A percentile compares a stretch with the other conserved stretches of the same genome.
These are phyloP conservation scores for Dioctria rufipes DNA, from an alignment of 2,888 invertebrate species.

Conservation along the genomic window DNA sequence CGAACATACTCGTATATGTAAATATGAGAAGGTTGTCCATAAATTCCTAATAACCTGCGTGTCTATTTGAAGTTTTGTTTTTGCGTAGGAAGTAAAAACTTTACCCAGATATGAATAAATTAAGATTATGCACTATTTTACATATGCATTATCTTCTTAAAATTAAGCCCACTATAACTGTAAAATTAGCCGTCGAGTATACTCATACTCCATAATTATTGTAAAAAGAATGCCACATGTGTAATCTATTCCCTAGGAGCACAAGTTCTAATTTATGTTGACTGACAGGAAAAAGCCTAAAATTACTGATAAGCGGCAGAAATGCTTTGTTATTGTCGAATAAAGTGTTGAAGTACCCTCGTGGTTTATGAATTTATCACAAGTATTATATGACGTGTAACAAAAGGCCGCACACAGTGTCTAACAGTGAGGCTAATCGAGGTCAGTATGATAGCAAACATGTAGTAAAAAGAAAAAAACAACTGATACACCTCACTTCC, in stretches of 20 bases:
- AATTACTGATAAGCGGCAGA: slow-evolving; percentile 20
- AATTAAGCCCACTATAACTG: no score
- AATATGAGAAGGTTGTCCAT: no score
- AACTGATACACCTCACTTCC: slow-evolving; percentile 2
- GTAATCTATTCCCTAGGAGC: slow-evolving; percentile 20
- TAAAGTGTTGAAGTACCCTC: neutral
- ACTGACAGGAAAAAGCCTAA: slow-evolving; percentile 7
- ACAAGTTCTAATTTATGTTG: neutral
- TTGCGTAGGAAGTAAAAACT: no score
- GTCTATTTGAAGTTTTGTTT: no score
- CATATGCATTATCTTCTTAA: no score
- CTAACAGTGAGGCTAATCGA: slow-evolving; percentile 25
- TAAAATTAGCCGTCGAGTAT: no score
- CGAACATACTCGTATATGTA: no score
- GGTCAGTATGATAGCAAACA: slow-evolving; percentile 23
- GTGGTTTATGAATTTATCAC: slow-evolving; percentile 19
- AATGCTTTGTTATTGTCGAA: neutral
- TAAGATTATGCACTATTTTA: no score
- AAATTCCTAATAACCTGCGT: no score
- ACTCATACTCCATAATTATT: no score
- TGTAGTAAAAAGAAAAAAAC: neutral
- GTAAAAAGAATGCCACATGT: neutral
- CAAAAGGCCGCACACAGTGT: slow-evolving; percentile 8
- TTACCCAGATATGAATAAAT: no score
- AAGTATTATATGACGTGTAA: slow-evolving; percentile 18